A percentile compares a stretch with the other conserved stretches of the same genome.
phyloP scores from a whole-genome alignment of 1,140 invertebrate species.

The Drosophila trapezifrons region DNA sequence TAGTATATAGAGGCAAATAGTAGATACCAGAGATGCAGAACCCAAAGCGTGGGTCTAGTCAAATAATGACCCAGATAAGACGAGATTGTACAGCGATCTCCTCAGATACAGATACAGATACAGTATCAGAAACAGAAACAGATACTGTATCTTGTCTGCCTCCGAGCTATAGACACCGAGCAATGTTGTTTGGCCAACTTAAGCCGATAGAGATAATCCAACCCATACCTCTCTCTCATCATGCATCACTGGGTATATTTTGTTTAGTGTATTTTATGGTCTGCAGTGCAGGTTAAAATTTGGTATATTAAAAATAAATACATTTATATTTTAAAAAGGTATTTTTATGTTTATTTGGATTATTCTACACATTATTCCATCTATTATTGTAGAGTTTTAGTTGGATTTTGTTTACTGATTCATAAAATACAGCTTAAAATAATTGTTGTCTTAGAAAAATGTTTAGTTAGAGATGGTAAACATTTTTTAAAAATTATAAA shows the following conservation, averaged over 20 bases:
- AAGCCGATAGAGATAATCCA: conserved; percentile 18
- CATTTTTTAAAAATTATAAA: too few relatives aligned
- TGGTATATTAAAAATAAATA: neutral
- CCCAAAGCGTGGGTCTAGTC: conserved; percentile 40
- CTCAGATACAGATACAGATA: conserved; percentile 9
- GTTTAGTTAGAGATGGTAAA: too few relatives aligned
- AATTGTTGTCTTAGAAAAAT: too few relatives aligned
- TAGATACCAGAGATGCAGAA: conserved; percentile 34
- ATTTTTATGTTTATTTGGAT: too few relatives aligned
- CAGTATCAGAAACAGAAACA: conserved; percentile 32
- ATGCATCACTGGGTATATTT: conserved; percentile 19
- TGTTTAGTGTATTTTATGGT: neutral
- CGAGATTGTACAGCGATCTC: conserved; percentile 50
- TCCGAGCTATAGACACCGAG: conserved; percentile 17
- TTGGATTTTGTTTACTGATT: too few relatives aligned
- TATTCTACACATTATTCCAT: neutral
- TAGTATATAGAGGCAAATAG: neutral
- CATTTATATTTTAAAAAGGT: neutral
- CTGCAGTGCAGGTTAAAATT: neutral
- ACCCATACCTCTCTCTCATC: neutral
- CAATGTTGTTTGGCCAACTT: conserved; percentile 33
- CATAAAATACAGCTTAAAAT: too few relatives aligned
- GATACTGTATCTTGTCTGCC: conserved; percentile 18
- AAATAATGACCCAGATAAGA: conserved; percentile 71
- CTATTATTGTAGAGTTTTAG: neutral